Percentiles rank a stretch among this genome's conserved stretches.
phyloP scores from a whole-genome alignment of 2,797 vertebrate genomes.

The Mastacembelus armatus region DNA sequence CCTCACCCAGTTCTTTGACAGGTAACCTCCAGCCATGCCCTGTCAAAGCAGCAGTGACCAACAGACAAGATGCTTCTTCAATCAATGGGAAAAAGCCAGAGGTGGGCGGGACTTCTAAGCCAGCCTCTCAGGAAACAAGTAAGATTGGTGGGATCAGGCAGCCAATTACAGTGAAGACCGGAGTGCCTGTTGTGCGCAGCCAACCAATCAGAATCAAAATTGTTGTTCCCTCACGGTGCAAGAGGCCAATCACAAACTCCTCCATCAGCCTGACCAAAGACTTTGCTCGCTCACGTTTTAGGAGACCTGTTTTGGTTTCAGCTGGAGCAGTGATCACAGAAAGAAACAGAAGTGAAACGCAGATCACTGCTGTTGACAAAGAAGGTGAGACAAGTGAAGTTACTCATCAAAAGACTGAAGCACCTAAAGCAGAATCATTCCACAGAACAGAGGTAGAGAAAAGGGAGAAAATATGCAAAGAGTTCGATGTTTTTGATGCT shows the following conservation, averaged over 20 bases:
- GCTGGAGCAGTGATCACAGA: conserved; percentile 38
- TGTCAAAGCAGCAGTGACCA: conserved; percentile 67
- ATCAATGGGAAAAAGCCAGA: conserved; percentile 77
- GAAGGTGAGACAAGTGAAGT: conserved; percentile 69
- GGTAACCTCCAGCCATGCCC: conserved; percentile 76
- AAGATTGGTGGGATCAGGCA: conserved; percentile 67
- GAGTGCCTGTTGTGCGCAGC: conserved; percentile 70
- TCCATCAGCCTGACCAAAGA: conserved; percentile 77
- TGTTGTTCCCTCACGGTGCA: conserved; percentile 73
- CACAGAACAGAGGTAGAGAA: conserved; percentile 48
- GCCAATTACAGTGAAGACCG: conserved; percentile 78
- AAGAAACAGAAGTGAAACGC: conserved; percentile 33
- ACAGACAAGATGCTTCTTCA: conserved; percentile 69
- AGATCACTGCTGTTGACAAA: conserved; percentile 48
- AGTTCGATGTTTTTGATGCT: conserved; percentile 25
- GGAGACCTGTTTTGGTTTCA: conserved; percentile 46
- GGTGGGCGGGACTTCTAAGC: conserved; percentile 72
- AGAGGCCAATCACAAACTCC: conserved; percentile 71
- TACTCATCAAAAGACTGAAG: conserved; percentile 55
- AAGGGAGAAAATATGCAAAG: conserved; percentile 31
- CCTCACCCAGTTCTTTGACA: conserved; percentile 57
- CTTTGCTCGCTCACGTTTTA: conserved; percentile 49
- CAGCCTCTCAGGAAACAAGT: conserved; percentile 71
- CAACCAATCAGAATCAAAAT: conserved; percentile 79
- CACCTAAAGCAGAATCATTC: conserved; percentile 42